Percentiles rank a stretch among this genome's conserved stretches.
Evolutionary conservation across 1,140 invertebrate species (phyloP).

Genomic region (Gryllus bimaculatus): DNA sequence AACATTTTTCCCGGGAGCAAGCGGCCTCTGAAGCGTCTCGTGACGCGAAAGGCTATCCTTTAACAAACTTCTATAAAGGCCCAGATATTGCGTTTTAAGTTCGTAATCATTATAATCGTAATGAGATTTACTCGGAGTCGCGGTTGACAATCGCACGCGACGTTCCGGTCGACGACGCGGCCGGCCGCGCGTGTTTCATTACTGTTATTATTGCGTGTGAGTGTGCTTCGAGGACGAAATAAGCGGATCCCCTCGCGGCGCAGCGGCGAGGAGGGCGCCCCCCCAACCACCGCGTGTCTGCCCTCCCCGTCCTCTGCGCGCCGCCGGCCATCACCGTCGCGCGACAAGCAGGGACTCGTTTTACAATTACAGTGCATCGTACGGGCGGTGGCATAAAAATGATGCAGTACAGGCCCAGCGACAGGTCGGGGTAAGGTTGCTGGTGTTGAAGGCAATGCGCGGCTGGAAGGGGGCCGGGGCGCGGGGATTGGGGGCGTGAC

Average conservation of each 20-base stretch:
- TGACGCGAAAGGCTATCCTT: neutral
- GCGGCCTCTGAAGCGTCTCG: neutral
- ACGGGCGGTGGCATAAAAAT: neutral
- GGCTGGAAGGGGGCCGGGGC: neutral
- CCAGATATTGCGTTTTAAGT: neutral
- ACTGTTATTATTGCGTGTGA: constrained; percentile 4
- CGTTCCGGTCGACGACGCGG: neutral
- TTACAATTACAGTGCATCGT: neutral
- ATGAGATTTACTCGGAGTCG: constrained; percentile 3
- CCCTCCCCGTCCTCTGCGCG: too few species aligned
- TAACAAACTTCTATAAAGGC: neutral
- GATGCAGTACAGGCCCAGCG: neutral
- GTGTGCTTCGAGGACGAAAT: neutral
- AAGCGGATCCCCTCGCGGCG: too few species aligned
- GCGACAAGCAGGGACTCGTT: neutral
- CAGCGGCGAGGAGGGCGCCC: too few species aligned
- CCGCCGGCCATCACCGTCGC: neutral
- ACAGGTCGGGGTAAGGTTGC: neutral
- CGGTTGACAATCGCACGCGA: neutral
- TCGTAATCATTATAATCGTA: constrained; percentile 1
- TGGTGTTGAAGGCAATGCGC: neutral
- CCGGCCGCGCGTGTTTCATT: neutral
- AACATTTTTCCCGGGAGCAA: neutral
- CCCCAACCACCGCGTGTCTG: too few species aligned
- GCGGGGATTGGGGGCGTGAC: too few species aligned